Evolutionary conservation across 2,888 invertebrate species (phyloP).

Genomic region (Fragum sueziense): DNA sequence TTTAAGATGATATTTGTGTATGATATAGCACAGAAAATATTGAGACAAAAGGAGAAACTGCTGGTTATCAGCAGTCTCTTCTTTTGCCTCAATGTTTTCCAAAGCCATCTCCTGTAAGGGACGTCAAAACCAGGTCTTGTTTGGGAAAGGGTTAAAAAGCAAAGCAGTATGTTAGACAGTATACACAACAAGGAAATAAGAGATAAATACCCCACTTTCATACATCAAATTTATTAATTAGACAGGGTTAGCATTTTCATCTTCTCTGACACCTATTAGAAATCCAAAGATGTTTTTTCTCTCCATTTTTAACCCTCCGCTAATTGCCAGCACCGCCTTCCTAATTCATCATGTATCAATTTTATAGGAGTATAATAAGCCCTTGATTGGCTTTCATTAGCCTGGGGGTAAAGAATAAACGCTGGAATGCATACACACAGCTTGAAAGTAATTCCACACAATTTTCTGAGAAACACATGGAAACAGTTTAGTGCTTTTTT

Average conservation of each 20-base stretch:
- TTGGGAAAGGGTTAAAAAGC: too few relatives aligned
- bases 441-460: constrained; percentile 37
- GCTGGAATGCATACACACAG: constrained; percentile 38
- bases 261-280: not conserved
- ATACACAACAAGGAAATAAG: not conserved
- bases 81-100: too few relatives aligned
- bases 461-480: constrained; percentile 49
- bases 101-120: too few relatives aligned
- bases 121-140: too few relatives aligned
- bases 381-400: constrained; percentile 57
- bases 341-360: constrained; percentile 59
- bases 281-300: constrained; percentile 4
- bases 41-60: too few relatives aligned
- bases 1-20: too few relatives aligned
- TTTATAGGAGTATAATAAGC: constrained; percentile 57
- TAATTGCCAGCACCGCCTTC: constrained; percentile 51
- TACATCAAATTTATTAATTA: constrained; percentile 21
- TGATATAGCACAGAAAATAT: too few relatives aligned
- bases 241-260: not conserved
- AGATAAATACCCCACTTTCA: constrained; percentile 5
- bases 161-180: not conserved
- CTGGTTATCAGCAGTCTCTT: too few relatives aligned
- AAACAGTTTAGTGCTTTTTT: constrained; percentile 19
- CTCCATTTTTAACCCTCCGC: constrained; percentile 10
- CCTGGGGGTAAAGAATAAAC: constrained; percentile 53